These are phyloP conservation scores for Calonectris borealis DNA, from an alignment of 2,113 vertebrate genomes.

Conservation along the genomic window DNA sequence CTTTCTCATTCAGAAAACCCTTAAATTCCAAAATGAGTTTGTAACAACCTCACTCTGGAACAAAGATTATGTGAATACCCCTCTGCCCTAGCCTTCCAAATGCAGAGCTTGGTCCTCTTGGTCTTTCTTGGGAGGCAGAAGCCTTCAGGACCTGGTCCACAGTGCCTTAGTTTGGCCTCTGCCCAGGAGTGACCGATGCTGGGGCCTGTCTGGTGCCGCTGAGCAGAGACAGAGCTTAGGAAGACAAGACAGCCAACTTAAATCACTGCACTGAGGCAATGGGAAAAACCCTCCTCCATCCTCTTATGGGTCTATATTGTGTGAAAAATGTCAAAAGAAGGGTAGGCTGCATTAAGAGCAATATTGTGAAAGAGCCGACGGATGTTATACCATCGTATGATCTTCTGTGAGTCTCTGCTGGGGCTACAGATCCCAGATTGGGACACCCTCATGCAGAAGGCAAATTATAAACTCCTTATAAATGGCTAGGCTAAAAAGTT, in stretches of 20 bases:
- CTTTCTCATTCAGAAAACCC: background rate
- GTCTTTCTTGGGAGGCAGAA: background rate
- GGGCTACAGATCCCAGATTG: background rate
- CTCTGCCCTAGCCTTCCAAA: background rate
- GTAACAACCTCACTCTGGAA: background rate
- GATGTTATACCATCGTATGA: background rate
- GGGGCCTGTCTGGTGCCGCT: background rate
- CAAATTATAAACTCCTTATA: background rate
- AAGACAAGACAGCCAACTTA: background rate
- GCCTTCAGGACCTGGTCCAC: background rate
- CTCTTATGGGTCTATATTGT: background rate
- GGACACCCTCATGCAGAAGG: background rate
- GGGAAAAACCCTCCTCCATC: background rate
- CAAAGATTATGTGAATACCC: background rate
- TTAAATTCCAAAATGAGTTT: background rate
- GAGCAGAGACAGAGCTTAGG: background rate
- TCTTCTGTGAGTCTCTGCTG: background rate
- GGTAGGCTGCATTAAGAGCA: background rate
- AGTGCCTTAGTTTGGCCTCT: background rate
- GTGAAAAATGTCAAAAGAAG: background rate
- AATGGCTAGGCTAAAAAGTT: background rate
- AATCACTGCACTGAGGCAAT: background rate
- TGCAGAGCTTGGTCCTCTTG: background rate
- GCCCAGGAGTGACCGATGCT: fast-evolving
- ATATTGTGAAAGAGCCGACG: fast-evolving